These are phyloP conservation scores for Acrobasis consociella DNA, from an alignment of 2,888 invertebrate species.

Conservation along the genomic window DNA sequence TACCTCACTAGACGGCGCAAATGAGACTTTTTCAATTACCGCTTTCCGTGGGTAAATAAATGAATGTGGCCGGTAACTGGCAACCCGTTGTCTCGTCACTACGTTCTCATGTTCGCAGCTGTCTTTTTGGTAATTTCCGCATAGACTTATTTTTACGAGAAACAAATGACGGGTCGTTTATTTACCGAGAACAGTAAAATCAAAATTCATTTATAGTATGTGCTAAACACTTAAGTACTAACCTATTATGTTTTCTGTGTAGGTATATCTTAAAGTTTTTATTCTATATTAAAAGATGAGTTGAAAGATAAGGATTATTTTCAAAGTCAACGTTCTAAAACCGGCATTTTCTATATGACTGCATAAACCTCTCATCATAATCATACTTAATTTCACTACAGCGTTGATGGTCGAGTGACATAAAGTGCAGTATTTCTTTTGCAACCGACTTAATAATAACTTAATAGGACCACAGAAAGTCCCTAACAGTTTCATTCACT, in stretches of 20 bases:
- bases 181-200: not conserved
- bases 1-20: constrained; percentile 57
- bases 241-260: too few relatives aligned
- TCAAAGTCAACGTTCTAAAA: not conserved
- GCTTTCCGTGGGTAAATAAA: constrained; percentile 54
- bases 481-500: constrained; percentile 24
- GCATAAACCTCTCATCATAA: constrained; percentile 15
- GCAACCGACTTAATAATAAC: constrained; percentile 24
- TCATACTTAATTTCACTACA: constrained; percentile 16
- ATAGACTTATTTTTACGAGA: constrained; percentile 7
- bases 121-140: constrained; percentile 12
- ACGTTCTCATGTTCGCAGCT: constrained; percentile 18
- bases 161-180: not conserved
- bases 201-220: not conserved
- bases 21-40: constrained; percentile 74
- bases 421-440: constrained; percentile 22
- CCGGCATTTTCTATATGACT: constrained; percentile 4
- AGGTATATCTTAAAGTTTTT: too few relatives aligned
- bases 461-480: constrained; percentile 24
- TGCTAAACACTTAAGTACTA: not conserved
- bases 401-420: constrained; percentile 6
- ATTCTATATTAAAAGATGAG: not conserved
- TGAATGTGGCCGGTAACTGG: constrained; percentile 44
- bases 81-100: constrained; percentile 32
- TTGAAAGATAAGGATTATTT: not conserved